Evolutionary conservation across 1,140 invertebrate species (phyloP).

Genomic region (Diachasma alloeum): DNA sequence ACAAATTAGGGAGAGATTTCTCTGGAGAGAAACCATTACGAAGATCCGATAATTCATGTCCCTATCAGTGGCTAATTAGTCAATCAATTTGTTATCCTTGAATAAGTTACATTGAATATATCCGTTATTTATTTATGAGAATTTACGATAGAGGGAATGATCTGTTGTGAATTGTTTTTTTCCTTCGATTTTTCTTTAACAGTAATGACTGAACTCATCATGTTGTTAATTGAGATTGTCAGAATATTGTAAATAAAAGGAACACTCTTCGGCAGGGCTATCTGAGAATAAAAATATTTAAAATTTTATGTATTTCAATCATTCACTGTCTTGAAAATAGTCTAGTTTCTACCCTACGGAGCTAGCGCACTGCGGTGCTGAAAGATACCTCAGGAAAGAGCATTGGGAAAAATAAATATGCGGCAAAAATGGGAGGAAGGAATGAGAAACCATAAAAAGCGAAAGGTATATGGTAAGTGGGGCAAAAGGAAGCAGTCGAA

Average conservation of each 20-base stretch:
- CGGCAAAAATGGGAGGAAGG: too few relatives aligned
- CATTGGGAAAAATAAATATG: too few relatives aligned
- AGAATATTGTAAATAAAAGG: conserved; percentile 52
- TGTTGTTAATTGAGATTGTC: conserved; percentile 43
- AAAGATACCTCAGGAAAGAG: too few relatives aligned
- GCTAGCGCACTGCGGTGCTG: too few relatives aligned
- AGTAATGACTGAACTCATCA: conserved; percentile 40
- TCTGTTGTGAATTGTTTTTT: conserved; percentile 26
- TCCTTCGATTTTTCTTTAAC: conserved; percentile 37
- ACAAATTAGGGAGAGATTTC: neutral
- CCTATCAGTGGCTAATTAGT: conserved; percentile 21
- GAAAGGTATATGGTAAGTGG: too few relatives aligned
- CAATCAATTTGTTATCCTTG: conserved; percentile 40
- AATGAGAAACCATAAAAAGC: too few relatives aligned
- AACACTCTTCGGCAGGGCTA: conserved; percentile 43
- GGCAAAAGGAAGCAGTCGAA: too few relatives aligned
- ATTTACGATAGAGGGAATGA: conserved; percentile 33
- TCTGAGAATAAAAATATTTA: conserved; percentile 44
- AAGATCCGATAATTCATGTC: neutral
- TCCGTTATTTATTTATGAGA: conserved; percentile 21
- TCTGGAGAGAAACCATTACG: conserved; percentile 2
- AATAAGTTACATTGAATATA: conserved; percentile 14
- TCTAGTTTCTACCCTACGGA: too few relatives aligned
- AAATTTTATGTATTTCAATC: conserved; percentile 26
- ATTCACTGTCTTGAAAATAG: neutral